A percentile compares a stretch with the other conserved stretches of the same genome.
Evolutionary conservation across 53 echinoderm and acorn worm genomes (phyloP).

Genomic region (Stichopus horrens): DNA sequence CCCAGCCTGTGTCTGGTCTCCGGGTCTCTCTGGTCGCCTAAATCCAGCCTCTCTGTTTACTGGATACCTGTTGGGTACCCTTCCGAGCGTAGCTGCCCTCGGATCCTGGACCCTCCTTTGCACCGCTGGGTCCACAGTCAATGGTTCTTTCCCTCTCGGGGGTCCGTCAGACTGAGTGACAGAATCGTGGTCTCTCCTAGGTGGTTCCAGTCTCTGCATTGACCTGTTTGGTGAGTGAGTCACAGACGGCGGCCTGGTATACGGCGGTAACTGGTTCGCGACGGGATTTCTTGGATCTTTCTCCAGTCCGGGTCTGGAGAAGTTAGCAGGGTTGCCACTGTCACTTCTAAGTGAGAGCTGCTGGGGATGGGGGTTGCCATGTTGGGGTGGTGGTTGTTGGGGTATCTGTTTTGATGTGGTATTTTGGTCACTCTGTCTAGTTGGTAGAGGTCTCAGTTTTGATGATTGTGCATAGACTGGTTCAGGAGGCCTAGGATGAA

Average conservation of each 20-base stretch:
- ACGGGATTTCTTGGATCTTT: constrained; percentile 30
- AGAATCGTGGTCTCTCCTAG: constrained; percentile 15
- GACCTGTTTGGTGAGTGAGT: constrained; percentile 35
- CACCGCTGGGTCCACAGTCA: not conserved
- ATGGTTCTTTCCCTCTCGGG: not conserved
- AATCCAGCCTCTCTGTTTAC: constrained; percentile 18
- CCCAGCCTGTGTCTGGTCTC: not conserved
- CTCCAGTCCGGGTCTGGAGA: not conserved
- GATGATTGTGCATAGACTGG: constrained; percentile 71
- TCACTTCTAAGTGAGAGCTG: constrained; percentile 25
- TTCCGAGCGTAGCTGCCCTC: constrained; percentile 33
- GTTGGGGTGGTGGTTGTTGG: constrained; percentile 25
- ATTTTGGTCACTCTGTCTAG: constrained; percentile 42
- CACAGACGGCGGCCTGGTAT: constrained; percentile 47
- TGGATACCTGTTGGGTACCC: constrained; percentile 44
- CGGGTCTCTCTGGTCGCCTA: not conserved
- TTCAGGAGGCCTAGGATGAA: constrained; percentile 49
- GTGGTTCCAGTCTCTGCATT: constrained; percentile 4
- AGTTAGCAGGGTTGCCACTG: not conserved
- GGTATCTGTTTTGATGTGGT: constrained; percentile 48
- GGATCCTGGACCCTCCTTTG: constrained; percentile 25
- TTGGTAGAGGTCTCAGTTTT: constrained; percentile 51
- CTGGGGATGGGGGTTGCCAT: constrained; percentile 43
- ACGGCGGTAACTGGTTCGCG: constrained; percentile 5
- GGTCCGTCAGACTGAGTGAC: constrained; percentile 22